Base-by-base conservation (phyloP, 2,113 vertebrate genomes). In the Setophaga coronata region DNA sequence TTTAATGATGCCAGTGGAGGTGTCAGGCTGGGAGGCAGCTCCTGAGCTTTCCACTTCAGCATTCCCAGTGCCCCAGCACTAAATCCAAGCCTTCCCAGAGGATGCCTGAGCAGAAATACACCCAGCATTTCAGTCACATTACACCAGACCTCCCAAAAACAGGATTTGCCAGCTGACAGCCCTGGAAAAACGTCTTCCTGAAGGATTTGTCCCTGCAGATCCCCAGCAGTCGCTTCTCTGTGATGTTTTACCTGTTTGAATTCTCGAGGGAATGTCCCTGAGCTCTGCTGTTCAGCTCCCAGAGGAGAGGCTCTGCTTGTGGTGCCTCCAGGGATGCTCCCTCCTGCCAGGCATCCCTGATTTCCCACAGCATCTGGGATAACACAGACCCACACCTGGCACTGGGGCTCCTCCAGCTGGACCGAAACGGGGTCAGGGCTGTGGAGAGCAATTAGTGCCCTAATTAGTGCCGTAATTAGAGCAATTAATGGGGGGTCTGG, bases 171-270 rank as follows among this genome's bases (percentile, higher is more conserved):
- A 16, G 62, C 56, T 83, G 71, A 42, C 14, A 62, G 0, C 34
- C 18, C 40, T 36, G 15, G 48, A 47, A 33, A 70, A 77, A 9
- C 18, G 2, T 6, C 9, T 36, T 70, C 71, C 79, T 7, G 0
- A 54, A 17, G 87, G 64, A 24, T 42, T 48, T 62, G 26, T 34
- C 33, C 79, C 64, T 36, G 34, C 71, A 61, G 36, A n/a, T 61
- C 13, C 40, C 58, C 50, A 43, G 76, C 40, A 50, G 67, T 19
- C 3, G 0, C n/a, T 69, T 7, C 62, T 34, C 54, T 0, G 0
- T 10, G 2, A 19, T 18, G 34, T 34, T 61, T 18, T 7, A 54
- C 34, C 62, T 62, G 71, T 3, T 31, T 13, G 56, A 24, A 62
- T 77, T 77, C 62, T 79, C 5, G 2, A 48, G 71, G 79, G 87